Conservation (phyloP, 1,140 invertebrate genomes). For the Uloborus diversus region DNA sequence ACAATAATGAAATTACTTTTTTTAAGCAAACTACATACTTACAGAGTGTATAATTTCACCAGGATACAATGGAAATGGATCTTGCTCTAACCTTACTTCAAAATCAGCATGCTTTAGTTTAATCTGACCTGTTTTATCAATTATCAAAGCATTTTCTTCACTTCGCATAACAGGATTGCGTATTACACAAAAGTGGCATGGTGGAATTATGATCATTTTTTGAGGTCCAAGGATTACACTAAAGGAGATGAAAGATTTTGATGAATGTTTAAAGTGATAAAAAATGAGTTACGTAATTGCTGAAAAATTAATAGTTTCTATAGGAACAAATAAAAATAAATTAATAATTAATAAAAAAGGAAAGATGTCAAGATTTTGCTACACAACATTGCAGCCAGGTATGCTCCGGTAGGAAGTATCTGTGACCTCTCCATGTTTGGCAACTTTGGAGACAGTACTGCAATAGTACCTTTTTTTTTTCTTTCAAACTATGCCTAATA, state of each 20-base stretch:
- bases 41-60: slow-evolving; percentile 67
- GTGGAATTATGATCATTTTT: slow-evolving; percentile 69
- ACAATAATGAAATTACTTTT: no score
- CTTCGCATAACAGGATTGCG: slow-evolving; percentile 67
- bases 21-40: no score
- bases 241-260: no score
- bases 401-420: no score
- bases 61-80: slow-evolving; percentile 71
- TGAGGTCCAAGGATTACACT: slow-evolving; percentile 61
- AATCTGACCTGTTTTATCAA: slow-evolving; percentile 65
- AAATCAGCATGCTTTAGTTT: slow-evolving; percentile 67
- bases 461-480: no score
- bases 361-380: background rate
- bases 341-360: background rate
- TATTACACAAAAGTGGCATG: slow-evolving; percentile 68
- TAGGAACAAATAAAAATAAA: background rate
- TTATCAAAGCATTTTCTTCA: slow-evolving; percentile 63
- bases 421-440: no score
- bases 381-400: background rate
- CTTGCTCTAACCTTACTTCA: slow-evolving; percentile 68
- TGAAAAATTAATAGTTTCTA: background rate
- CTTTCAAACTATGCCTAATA: no score
- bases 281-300: background rate
- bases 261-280: background rate
- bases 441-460: no score